Conservation (phyloP, 53 echinoderm and acorn worm species). For the Zoroaster sp. region DNA sequence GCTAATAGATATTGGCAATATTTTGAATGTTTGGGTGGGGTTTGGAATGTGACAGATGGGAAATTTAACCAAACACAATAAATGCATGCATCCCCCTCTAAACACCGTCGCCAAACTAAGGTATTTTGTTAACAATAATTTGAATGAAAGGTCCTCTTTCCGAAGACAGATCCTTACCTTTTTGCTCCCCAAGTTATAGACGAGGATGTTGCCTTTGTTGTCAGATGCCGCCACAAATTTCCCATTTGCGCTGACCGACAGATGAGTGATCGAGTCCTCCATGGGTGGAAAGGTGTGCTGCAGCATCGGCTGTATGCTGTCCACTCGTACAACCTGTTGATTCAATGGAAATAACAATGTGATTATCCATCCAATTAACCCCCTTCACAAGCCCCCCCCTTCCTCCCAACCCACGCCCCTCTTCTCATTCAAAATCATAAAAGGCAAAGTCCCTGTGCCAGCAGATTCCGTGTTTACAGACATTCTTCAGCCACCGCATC, state of each 20-base stretch:
- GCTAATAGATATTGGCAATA: too few relatives aligned
- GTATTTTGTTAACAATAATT: too few relatives aligned
- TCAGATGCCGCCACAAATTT: conserved; percentile 45
- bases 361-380: neutral
- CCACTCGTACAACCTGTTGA: conserved; percentile 53
- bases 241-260: conserved; percentile 58
- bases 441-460: too few relatives aligned
- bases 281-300: conserved; percentile 54
- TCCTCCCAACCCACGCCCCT: neutral
- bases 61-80: too few relatives aligned
- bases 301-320: conserved; percentile 59
- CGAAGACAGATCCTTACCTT: conserved; percentile 6
- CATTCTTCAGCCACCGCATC: too few relatives aligned
- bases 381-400: neutral
- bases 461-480: too few relatives aligned
- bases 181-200: conserved; percentile 44
- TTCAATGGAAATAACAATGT: neutral
- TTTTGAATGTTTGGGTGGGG: too few relatives aligned
- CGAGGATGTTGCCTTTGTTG: conserved; percentile 34
- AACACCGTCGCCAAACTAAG: too few relatives aligned
- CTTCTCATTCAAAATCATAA: neutral
- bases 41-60: too few relatives aligned
- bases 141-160: too few relatives aligned
- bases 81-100: too few relatives aligned
- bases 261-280: conserved; percentile 39